Base-by-base conservation (phyloP, 1,140 invertebrate genomes). In the Drosophila bifasciata region DNA sequence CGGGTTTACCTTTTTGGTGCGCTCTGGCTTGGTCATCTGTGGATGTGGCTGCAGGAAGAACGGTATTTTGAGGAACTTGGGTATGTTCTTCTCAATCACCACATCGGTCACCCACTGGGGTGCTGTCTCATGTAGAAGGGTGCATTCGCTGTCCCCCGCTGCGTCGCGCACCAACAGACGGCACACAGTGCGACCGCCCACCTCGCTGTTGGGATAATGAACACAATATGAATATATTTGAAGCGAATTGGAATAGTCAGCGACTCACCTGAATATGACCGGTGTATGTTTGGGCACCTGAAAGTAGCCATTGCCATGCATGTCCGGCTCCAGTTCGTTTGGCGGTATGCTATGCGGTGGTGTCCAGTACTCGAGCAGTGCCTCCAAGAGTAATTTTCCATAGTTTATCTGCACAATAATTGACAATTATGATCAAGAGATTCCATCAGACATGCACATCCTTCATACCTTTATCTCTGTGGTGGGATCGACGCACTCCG, bases 91-190 rank as follows among this genome's bases (percentile, higher is more conserved):
- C 79, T 98, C 96, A 46, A 99, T 96, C 32, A 98, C 96, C 57
- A 98, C 97, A 89, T 99, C 98, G 3, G 96, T 95, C 8, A 99
- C 97, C 98, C 99, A 99, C 15, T 95, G 94, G 1, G 99, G 99
- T 41, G 99, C 97, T 5, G 96, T 98, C 91, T 99, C 99, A 76
- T 97, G 96, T 5, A 99, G 93, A 46, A 99, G 93, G 59, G 96
- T 95, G 72, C 97, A 95, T 93, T 99, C 99, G 11, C 97, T 98
- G 88, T 99, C 98, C n/a, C 98, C 97, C 1, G 96, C 95, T 25
- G 98, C 97, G 92, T 99, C 99, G 48, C 96, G 95, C 17, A 98
- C 98, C 70, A 98, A 92, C 49, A 98, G 92, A 48, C 97, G 93
- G 17, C 89, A 92, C 7, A 91, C 88, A 4, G 98, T 99, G 80